These are phyloP conservation scores for Leptestheria dahalacensis DNA, from an alignment of 1,140 invertebrate genomes.

Conservation along the genomic window DNA sequence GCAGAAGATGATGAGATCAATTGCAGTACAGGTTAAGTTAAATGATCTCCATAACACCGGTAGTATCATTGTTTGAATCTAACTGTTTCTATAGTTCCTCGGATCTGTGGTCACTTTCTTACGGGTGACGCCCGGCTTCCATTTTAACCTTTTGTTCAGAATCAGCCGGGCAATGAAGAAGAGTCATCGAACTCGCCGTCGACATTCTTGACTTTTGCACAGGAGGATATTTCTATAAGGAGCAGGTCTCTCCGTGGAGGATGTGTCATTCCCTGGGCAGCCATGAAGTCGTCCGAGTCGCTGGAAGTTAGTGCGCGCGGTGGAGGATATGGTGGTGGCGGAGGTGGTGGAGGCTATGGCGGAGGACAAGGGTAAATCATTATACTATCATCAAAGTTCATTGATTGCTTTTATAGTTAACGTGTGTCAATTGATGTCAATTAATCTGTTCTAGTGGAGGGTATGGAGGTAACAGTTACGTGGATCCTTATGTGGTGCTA, in stretches of 20 bases:
- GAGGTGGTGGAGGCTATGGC: not conserved
- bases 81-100: too few relatives aligned
- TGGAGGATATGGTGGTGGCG: not conserved
- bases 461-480: slow-evolving; percentile 15
- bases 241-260: not conserved
- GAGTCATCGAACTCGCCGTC: not conserved
- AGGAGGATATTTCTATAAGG: not conserved
- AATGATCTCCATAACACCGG: too few relatives aligned
- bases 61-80: too few relatives aligned
- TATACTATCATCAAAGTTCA: too few relatives aligned
- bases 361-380: slow-evolving; percentile 2
- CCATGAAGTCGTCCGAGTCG: not conserved
- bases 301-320: slow-evolving; percentile 1
- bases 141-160: too few relatives aligned
- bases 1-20: too few relatives aligned
- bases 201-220: not conserved
- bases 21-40: too few relatives aligned
- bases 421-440: too few relatives aligned
- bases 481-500: slow-evolving; percentile 24
- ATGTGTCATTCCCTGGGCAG: not conserved
- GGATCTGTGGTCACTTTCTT: not conserved
- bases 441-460: too few relatives aligned
- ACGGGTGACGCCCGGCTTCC: too few relatives aligned
- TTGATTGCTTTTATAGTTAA: too few relatives aligned
- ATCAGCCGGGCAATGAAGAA: too few relatives aligned